phyloP scores from a whole-genome alignment of 2,888 invertebrate genomes.

The Loripinus fragilis region DNA sequence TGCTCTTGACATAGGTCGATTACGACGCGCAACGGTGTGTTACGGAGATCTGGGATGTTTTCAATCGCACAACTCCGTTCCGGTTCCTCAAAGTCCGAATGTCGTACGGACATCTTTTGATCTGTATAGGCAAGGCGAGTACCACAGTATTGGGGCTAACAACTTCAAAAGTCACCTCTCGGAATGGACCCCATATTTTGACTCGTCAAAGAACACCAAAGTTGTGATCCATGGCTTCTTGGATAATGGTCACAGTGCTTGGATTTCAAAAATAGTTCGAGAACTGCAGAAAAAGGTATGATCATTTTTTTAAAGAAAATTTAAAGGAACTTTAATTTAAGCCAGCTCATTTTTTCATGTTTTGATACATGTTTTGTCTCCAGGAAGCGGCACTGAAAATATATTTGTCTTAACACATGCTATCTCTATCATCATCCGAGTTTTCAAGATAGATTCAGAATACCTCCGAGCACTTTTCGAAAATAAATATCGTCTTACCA shows the following conservation, averaged over 20 bases:
- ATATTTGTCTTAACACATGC: too few relatives aligned
- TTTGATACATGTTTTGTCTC: too few relatives aligned
- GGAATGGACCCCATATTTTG: slow-evolving; percentile 37
- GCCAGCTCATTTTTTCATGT: too few relatives aligned
- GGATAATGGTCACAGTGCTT: slow-evolving; percentile 44
- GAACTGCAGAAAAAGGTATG: slow-evolving; percentile 64
- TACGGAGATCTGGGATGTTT: slow-evolving; percentile 48
- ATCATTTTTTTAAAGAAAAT: too few relatives aligned
- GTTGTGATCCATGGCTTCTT: slow-evolving; percentile 63
- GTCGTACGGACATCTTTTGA: slow-evolving; percentile 32
- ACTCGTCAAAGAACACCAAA: slow-evolving; percentile 41
- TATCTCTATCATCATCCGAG: too few relatives aligned
- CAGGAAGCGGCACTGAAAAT: too few relatives aligned
- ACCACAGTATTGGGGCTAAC: slow-evolving; percentile 19
- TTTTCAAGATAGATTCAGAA: too few relatives aligned
- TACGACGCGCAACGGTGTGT: slow-evolving; percentile 7
- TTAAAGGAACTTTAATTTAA: too few relatives aligned
- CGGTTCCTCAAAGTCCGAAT: slow-evolving; percentile 32
- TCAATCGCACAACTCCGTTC: slow-evolving; percentile 25
- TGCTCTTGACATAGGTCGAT: too few relatives aligned
- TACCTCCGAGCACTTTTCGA: too few relatives aligned
- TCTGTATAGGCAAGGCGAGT: slow-evolving; percentile 22
- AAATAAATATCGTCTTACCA: too few relatives aligned
- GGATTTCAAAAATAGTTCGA: slow-evolving; percentile 46
- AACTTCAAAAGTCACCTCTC: slow-evolving; percentile 13